phyloP scores from a whole-genome alignment of 2,888 invertebrate genomes.

The Allophyes oxyacanthae region DNA sequence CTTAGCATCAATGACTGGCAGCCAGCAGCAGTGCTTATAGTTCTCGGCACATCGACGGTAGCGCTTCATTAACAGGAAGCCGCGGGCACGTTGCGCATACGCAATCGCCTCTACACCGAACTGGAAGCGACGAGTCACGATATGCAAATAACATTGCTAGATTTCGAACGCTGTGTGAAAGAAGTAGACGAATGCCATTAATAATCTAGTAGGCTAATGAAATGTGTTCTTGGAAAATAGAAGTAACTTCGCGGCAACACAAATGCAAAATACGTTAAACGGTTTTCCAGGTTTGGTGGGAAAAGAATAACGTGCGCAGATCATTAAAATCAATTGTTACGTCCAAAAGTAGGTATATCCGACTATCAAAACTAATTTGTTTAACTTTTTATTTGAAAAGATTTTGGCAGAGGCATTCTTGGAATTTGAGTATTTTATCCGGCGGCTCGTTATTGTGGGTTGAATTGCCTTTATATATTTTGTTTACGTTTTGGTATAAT shows the following conservation, averaged over 20 bases:
- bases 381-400: no score
- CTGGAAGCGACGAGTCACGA: slow-evolving; percentile 63
- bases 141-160: slow-evolving; percentile 60
- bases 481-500: not conserved
- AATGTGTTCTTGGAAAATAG: slow-evolving; percentile 34
- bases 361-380: no score
- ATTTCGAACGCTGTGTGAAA: slow-evolving; percentile 54
- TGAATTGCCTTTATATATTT: slow-evolving; percentile 6
- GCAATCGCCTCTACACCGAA: slow-evolving; percentile 64
- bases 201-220: slow-evolving; percentile 56
- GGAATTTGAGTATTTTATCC: no score
- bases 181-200: slow-evolving; percentile 48
- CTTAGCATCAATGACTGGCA: slow-evolving; percentile 53
- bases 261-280: slow-evolving; percentile 3
- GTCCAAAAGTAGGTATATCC: no score
- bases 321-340: no score
- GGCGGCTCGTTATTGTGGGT: not conserved
- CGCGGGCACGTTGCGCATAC: slow-evolving; percentile 75
- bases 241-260: slow-evolving; percentile 5
- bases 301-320: not conserved
- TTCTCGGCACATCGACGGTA: slow-evolving; percentile 42
- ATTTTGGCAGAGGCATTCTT: no score
- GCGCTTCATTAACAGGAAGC: slow-evolving; percentile 83
- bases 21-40: slow-evolving; percentile 30
- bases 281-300: slow-evolving; percentile 3